Conservation (phyloP, 2,797 vertebrate genomes). For the Rhinogobio ventralis region DNA sequence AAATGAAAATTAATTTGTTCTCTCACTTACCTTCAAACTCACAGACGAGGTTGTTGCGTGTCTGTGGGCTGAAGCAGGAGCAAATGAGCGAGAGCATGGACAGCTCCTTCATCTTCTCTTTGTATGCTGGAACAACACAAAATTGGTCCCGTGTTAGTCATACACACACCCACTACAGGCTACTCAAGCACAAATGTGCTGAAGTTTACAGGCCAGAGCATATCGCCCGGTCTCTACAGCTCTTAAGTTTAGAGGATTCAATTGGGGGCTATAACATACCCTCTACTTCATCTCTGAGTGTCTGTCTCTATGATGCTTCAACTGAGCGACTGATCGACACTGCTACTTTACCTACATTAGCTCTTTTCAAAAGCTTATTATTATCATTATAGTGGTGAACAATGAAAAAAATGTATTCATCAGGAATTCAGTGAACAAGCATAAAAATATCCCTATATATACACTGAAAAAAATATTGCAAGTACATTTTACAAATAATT, state of each 20-base stretch:
- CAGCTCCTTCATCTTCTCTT: constrained; percentile 99
- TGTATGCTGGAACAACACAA: constrained; percentile 87
- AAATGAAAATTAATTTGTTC: background rate
- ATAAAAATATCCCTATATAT: background rate
- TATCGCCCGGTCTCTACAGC: background rate
- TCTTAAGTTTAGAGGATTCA: constrained; percentile 2
- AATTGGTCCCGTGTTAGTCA: constrained; percentile 42
- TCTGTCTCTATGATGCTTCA: constrained; percentile 17
- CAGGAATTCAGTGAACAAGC: background rate
- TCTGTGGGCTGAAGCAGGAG: constrained; percentile 96
- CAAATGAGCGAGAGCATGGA: constrained; percentile 96
- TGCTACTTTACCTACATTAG: constrained; percentile 21
- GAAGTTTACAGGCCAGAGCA: constrained; percentile 28
- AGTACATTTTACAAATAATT: too few relatives aligned
- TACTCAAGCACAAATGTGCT: constrained; percentile 16
- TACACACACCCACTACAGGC: background rate
- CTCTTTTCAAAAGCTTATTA: background rate
- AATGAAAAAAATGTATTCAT: background rate
- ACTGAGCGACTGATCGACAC: background rate
- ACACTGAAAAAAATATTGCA: too few relatives aligned
- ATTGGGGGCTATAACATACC: background rate
- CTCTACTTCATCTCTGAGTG: constrained; percentile 11
- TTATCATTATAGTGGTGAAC: background rate
- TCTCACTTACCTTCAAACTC: constrained; percentile 88
- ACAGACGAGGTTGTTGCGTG: constrained; percentile 88